Base-by-base conservation (phyloP, 1,140 invertebrate species). In the Formica selysi region DNA sequence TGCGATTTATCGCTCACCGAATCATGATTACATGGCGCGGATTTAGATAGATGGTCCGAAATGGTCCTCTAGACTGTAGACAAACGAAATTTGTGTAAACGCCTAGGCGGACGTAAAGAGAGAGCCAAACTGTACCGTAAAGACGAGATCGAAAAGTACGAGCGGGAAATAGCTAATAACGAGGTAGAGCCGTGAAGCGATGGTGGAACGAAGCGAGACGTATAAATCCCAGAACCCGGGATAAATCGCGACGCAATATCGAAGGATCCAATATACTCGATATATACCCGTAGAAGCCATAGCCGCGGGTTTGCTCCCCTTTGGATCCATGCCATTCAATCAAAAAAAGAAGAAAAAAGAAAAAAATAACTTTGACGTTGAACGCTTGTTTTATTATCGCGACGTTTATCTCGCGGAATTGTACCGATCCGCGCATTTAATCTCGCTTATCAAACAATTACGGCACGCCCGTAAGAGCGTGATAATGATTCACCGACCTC, bases 181-280 rank as follows among this genome's bases (percentile, higher is more conserved):
- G 16, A 59, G 36, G 22, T 36, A 16, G 48, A 51, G n/a, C 4
- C n/a, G 16, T 54, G 71, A 70, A 11, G 19, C 6, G 70, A 22
- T 7, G 11, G 10, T 6, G 32, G 2, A 44, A 44, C 54, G 16
- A 62, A 44, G 2, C 10, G n/a, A 62, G 36, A 32, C 29, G n/a
- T 22, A 57, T 22, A 51, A 78, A 78, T 36, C 19, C 19, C 36
- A 5, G 26, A 64, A 62, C 16, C 0, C 1, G 26, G 26, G 41
- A 78, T 78, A 44, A 78, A 85, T 85, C 19, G 22, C 19, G n/a
- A 11, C 48, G 51, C 54, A 79, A 87, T 85, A 73, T 48, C 10
- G 11, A 44, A 32, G 26, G 68, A 88, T 79, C 74, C 61, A 89
- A 89, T 85, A 73, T 68, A 73, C 41, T 38, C 67, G 8, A 73